phyloP scores from a whole-genome alignment of 2,888 invertebrate species.

The Volucella zonaria region DNA sequence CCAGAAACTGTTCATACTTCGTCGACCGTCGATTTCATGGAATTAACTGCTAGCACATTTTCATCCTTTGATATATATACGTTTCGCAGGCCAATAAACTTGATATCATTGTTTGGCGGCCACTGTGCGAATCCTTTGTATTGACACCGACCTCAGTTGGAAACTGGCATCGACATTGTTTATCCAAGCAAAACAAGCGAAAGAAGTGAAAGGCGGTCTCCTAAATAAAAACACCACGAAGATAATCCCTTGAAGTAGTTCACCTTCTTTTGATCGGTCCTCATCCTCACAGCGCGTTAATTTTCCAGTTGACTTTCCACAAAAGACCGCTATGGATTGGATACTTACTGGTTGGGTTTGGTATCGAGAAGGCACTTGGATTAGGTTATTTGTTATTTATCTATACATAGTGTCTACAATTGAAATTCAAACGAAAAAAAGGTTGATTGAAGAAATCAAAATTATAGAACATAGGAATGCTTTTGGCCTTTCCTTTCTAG shows the following conservation, averaged over 20 bases:
- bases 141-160: constrained; percentile 34
- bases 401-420: too few relatives aligned
- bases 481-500: too few relatives aligned
- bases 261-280: neutral
- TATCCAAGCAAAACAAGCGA: constrained; percentile 44
- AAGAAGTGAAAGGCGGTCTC: constrained; percentile 43
- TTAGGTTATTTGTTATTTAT: too few relatives aligned
- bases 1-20: neutral
- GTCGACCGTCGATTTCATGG: constrained; percentile 24
- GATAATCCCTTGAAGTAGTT: constrained; percentile 41
- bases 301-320: constrained; percentile 58
- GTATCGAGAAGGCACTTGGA: too few relatives aligned
- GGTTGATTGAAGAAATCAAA: too few relatives aligned
- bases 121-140: constrained; percentile 55
- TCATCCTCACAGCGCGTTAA: constrained; percentile 39
- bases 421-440: too few relatives aligned
- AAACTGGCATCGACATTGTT: constrained; percentile 40
- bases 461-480: too few relatives aligned
- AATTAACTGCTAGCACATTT: constrained; percentile 45
- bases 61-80: constrained; percentile 21
- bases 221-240: constrained; percentile 38
- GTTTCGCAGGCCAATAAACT: constrained; percentile 17
- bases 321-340: constrained; percentile 3
- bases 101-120: constrained; percentile 44
- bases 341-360: too few relatives aligned